These are phyloP conservation scores for Trogon surrucura DNA, from an alignment of 2,113 vertebrate species.

Conservation along the genomic window DNA sequence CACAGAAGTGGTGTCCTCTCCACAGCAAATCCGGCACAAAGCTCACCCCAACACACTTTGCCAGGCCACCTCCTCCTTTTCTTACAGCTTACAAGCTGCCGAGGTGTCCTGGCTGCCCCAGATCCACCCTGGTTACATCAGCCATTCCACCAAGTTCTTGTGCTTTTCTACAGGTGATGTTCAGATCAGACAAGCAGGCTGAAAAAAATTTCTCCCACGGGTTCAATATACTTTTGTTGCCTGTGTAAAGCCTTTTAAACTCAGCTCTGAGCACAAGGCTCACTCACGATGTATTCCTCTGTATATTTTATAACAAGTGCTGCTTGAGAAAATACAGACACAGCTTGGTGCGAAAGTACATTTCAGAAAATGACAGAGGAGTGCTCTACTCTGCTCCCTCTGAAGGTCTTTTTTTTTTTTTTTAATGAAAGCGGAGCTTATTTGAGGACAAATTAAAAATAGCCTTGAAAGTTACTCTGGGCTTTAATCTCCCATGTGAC, in stretches of 20 bases:
- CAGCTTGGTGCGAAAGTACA: neutral
- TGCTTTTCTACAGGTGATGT: neutral
- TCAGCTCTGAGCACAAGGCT: neutral
- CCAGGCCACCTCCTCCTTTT: neutral
- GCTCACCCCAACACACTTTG: neutral
- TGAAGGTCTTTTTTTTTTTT: neutral
- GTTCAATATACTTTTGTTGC: neutral
- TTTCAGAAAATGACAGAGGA: constrained; percentile 10
- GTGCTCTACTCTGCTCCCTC: neutral
- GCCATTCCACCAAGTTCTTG: neutral
- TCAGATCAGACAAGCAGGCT: neutral
- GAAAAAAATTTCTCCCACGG: neutral
- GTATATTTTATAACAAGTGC: neutral
- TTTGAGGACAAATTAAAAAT: constrained; percentile 55
- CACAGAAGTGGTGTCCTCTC: neutral
- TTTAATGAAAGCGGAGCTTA: constrained; percentile 5
- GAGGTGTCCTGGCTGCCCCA: neutral
- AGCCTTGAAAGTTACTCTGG: constrained; percentile 40
- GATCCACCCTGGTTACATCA: neutral
- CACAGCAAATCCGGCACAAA: neutral
- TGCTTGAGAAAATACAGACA: neutral
- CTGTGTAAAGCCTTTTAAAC: neutral
- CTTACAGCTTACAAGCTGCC: neutral
- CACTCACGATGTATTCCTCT: neutral
- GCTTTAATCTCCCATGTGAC: constrained; percentile 51